phyloP scores from a whole-genome alignment of 2,888 invertebrate genomes.

The Helobdella robusta region DNA sequence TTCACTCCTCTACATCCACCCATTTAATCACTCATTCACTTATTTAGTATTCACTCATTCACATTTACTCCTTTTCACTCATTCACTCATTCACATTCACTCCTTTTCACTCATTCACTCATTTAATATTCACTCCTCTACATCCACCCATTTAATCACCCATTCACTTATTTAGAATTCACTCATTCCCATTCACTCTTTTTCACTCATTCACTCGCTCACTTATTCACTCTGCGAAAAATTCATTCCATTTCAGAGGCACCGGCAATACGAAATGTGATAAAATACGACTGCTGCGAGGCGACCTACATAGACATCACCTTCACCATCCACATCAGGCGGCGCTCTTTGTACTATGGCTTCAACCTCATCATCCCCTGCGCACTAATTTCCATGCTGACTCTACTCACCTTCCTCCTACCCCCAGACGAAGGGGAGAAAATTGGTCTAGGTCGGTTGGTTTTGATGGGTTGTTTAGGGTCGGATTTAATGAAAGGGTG shows the following conservation, averaged over 20 bases:
- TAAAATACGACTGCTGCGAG: slow-evolving; percentile 35
- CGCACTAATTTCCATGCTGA: slow-evolving; percentile 37
- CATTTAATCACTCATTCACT: too few species aligned
- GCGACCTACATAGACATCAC: slow-evolving; percentile 38
- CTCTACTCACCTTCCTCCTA: slow-evolving; percentile 35
- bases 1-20: slow-evolving; percentile 1
- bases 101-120: not conserved
- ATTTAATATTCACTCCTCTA: too few species aligned
- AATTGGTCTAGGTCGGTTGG: slow-evolving; percentile 34
- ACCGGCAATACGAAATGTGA: slow-evolving; percentile 32
- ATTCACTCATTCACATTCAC: not conserved
- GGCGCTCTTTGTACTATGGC: slow-evolving; percentile 32
- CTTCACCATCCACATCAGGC: slow-evolving; percentile 36
- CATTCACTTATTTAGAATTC: not conserved
- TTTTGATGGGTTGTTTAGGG: not conserved
- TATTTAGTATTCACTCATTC: not conserved
- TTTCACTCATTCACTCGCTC: not conserved
- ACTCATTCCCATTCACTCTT: not conserved
- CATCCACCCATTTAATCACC: slow-evolving; percentile 2
- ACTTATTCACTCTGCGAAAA: not conserved
- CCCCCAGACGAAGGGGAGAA: slow-evolving; percentile 38
- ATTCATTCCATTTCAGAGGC: slow-evolving; percentile 21
- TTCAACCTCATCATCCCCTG: slow-evolving; percentile 38
- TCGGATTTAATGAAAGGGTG: too few species aligned
- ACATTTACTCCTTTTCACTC: not conserved